phyloP scores from a whole-genome alignment of 2,888 invertebrate species.

The Perizoma flavofasciatum region DNA sequence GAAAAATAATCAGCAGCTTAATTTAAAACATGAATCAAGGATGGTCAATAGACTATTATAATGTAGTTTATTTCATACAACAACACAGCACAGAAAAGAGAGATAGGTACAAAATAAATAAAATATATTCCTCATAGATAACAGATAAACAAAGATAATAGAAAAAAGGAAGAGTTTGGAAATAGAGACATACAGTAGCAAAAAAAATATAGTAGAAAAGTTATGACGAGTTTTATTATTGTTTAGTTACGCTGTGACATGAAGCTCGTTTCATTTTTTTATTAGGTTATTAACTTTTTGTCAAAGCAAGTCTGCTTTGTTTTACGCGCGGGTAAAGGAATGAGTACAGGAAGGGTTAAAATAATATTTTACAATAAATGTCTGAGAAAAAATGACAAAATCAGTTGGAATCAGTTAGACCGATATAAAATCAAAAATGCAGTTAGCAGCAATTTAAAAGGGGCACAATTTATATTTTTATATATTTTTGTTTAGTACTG shows the following conservation, averaged over 20 bases:
- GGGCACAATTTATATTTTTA: too few species aligned
- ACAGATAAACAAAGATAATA: too few species aligned
- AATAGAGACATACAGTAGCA: conserved; percentile 39
- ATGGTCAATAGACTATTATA: conserved; percentile 14
- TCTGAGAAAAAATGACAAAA: too few species aligned
- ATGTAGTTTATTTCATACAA: too few species aligned
- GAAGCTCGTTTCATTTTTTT: conserved; percentile 68
- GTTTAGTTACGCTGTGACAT: conserved; percentile 73
- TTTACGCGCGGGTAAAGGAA: conserved; percentile 46
- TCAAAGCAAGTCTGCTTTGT: conserved; percentile 70
- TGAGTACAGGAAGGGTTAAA: conserved; percentile 5
- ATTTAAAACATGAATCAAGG: conserved; percentile 6
- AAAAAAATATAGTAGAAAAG: conserved; percentile 46
- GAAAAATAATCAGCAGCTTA: background rate
- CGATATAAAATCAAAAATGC: background rate
- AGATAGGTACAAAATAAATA: too few species aligned
- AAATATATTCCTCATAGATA: too few species aligned
- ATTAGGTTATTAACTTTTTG: conserved; percentile 76
- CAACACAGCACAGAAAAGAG: too few species aligned
- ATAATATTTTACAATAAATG: background rate
- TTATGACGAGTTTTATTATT: conserved; percentile 65
- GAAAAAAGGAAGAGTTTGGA: too few species aligned
- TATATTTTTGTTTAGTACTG: too few species aligned
- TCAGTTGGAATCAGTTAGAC: too few species aligned
- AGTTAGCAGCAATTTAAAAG: too few species aligned